Evolutionary conservation across 2,113 vertebrate genomes (phyloP).

Genomic region (Lamprotornis superbus): DNA sequence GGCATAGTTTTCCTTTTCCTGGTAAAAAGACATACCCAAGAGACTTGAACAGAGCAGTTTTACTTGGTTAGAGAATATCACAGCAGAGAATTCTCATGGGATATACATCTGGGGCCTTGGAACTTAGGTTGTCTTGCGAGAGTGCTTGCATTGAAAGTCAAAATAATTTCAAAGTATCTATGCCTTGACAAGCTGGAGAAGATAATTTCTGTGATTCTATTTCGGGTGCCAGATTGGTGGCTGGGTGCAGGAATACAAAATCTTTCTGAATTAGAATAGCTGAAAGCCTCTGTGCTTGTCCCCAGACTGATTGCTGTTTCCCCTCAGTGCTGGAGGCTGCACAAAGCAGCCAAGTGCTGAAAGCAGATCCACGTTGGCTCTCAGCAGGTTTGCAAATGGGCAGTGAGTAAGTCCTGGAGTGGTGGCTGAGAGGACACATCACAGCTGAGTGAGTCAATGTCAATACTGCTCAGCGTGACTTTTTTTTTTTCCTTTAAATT

Average conservation of each 20-base stretch:
- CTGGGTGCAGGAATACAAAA: neutral
- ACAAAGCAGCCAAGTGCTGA: neutral
- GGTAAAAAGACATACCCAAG: neutral
- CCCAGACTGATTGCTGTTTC: neutral
- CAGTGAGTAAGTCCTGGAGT: neutral
- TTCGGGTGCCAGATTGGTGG: neutral
- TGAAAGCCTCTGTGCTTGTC: neutral
- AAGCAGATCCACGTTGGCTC: neutral
- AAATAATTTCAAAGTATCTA: neutral
- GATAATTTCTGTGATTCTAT: neutral
- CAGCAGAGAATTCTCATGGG: neutral
- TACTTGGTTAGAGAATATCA: neutral
- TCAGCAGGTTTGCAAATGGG: neutral
- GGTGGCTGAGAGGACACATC: neutral
- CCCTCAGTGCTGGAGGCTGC: neutral
- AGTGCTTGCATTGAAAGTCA: neutral
- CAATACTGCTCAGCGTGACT: neutral
- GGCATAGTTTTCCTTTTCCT: neutral
- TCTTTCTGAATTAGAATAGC: neutral
- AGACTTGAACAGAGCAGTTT: neutral
- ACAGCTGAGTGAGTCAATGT: fast-evolving
- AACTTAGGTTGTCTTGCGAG: neutral
- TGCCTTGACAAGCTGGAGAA: neutral
- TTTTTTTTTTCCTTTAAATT: neutral
- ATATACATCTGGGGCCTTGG: neutral